phyloP scores from a whole-genome alignment of 2,113 vertebrate genomes.

The Megaleporinus macrocephalus region DNA sequence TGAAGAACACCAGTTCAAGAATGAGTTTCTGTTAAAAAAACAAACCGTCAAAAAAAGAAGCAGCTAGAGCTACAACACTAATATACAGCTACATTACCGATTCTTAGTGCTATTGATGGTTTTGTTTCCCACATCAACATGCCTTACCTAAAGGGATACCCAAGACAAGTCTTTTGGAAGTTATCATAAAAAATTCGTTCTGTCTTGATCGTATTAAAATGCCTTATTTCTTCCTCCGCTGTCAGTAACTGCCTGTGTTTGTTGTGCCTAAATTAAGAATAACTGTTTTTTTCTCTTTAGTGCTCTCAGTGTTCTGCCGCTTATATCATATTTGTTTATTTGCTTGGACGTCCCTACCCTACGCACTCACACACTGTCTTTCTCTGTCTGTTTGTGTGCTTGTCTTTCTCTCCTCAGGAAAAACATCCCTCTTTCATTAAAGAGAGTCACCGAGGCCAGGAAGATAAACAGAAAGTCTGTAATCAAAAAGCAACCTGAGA shows the following conservation, averaged over 20 bases:
- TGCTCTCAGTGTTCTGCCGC: neutral
- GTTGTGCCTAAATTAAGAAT: neutral
- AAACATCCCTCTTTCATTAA: slow-evolving; percentile 70
- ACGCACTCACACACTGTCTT: slow-evolving; percentile 20
- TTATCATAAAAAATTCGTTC: neutral
- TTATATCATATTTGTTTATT: slow-evolving; percentile 7
- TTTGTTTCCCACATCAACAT: too few relatives aligned
- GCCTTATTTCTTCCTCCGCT: neutral
- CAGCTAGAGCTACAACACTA: too few relatives aligned
- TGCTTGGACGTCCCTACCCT: neutral
- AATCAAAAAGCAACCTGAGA: slow-evolving; percentile 64
- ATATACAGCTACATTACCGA: too few relatives aligned
- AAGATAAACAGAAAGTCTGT: slow-evolving; percentile 73
- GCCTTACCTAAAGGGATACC: too few relatives aligned
- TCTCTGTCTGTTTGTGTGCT: slow-evolving; percentile 47
- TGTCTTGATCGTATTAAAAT: neutral
- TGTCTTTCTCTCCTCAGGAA: slow-evolving; percentile 63
- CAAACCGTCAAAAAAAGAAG: too few relatives aligned
- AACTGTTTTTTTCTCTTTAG: neutral
- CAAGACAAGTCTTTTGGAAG: too few relatives aligned
- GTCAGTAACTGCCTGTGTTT: neutral
- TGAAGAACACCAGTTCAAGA: neutral
- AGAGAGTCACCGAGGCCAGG: slow-evolving; percentile 64
- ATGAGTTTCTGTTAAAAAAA: too few relatives aligned
- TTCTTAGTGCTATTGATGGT: neutral